Evolutionary conservation across 2,797 vertebrate species (phyloP), one percentile per base, ranked within the genome.

Genomic region (Brachyalestes nurse): DNA sequence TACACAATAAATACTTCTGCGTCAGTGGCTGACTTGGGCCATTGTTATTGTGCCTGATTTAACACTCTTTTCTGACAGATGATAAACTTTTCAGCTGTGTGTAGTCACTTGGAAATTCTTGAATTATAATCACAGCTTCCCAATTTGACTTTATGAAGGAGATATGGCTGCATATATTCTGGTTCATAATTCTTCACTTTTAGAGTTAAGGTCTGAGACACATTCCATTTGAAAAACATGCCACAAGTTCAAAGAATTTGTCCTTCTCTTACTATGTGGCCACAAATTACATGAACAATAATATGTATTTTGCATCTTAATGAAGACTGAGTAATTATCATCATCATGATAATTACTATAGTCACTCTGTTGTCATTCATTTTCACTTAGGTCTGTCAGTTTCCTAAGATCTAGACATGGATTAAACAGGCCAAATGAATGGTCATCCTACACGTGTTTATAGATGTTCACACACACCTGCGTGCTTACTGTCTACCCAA

Each of bases 401-500:
- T 23, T 2, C 28, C 64, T 8, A 17, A 45, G 40, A 21, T 13
- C 19, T 12, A 67, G 19, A 71, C 60, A 53, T 71, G 17, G 25
- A 57, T 70, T 45, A 21, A 25, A 23, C 21, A 42, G 34, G 17
- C 21, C 21, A 55, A 38, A 77, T 57, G 6, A 58, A 23, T 47
- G 45, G 49, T 49, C 77, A 3, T 6, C 21, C 1, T 4, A 23
- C 21, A 25, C 21, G 21, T 23, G 21, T 57, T 4, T 57, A 9
- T 5, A 57, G 12, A 16, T 57, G 12, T 70, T 57, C 16, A 76
- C 69, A 38, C 78, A 81, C 79, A 79, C 77, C 72, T 75, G 38
- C 72, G 47, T 17, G 16, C n/a, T 55, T 38, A 8, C 62, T 49
- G 23, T 74, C 62, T 69, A 23, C 55, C 42, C 72, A 70, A 70